Evolutionary conservation across 1,140 invertebrate genomes (phyloP).

Genomic region (Eueides isabella): DNA sequence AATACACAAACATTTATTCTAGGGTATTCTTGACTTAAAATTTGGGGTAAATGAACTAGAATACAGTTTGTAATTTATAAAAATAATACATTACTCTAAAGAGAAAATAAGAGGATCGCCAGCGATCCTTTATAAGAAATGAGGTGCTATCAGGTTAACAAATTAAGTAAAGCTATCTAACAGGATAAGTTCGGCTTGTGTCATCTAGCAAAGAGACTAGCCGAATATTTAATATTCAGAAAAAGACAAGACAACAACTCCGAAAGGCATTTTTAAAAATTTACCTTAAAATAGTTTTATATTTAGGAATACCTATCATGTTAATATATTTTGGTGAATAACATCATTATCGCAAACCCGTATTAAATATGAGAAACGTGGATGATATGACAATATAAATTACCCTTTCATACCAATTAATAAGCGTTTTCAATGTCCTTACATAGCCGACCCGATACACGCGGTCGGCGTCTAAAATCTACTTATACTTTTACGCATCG

Average conservation of each 20-base stretch:
- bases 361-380: slow-evolving; percentile 81
- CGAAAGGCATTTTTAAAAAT: slow-evolving; percentile 78
- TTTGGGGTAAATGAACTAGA: slow-evolving; percentile 65
- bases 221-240: slow-evolving; percentile 76
- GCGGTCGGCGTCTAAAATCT: slow-evolving; percentile 72
- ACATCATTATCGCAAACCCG: slow-evolving; percentile 82
- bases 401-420: slow-evolving; percentile 83
- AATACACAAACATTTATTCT: slow-evolving; percentile 62
- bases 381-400: slow-evolving; percentile 83
- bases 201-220: slow-evolving; percentile 57
- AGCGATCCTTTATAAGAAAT: slow-evolving; percentile 75
- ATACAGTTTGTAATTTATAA: slow-evolving; percentile 67
- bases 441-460: slow-evolving; percentile 71
- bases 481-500: slow-evolving; percentile 76
- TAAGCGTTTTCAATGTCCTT: slow-evolving; percentile 83
- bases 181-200: slow-evolving; percentile 61
- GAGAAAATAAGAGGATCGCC: slow-evolving; percentile 77
- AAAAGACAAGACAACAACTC: slow-evolving; percentile 76
- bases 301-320: slow-evolving; percentile 75
- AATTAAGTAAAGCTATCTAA: slow-evolving; percentile 74
- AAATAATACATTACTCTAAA: slow-evolving; percentile 76
- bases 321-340: slow-evolving; percentile 81
- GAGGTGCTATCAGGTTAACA: slow-evolving; percentile 73
- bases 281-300: slow-evolving; percentile 77
- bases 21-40: slow-evolving; percentile 53